Evolutionary conservation across 2,888 invertebrate genomes (phyloP).

Genomic region (Luffia ferchaultella): DNA sequence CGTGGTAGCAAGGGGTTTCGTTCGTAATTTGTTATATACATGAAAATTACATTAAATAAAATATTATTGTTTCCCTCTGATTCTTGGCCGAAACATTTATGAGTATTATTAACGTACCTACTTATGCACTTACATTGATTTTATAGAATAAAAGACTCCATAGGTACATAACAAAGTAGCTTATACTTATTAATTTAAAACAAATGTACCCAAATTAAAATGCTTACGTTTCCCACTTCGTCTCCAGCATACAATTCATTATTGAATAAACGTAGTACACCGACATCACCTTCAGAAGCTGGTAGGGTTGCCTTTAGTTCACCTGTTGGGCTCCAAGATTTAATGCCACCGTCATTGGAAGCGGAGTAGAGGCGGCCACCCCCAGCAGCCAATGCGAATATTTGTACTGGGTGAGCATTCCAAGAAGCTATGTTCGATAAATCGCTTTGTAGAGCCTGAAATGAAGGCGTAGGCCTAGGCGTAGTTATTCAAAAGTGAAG

Average conservation of each 20-base stretch:
- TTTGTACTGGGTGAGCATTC: conserved; percentile 68
- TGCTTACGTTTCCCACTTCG: conserved; percentile 68
- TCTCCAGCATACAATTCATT: conserved; percentile 68
- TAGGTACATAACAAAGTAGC: too few relatives aligned
- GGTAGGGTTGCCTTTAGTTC: conserved; percentile 37
- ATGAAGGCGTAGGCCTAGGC: conserved; percentile 1
- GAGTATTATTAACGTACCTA: too few relatives aligned
- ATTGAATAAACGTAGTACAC: conserved; percentile 29
- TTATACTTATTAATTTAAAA: too few relatives aligned
- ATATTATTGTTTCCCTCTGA: too few relatives aligned
- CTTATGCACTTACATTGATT: too few relatives aligned
- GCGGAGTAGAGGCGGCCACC: conserved; percentile 63
- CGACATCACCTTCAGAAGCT: conserved; percentile 45
- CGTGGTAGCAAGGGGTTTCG: too few relatives aligned
- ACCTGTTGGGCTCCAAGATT: conserved; percentile 57
- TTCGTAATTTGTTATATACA: too few relatives aligned
- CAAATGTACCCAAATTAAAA: too few relatives aligned
- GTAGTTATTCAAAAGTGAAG: not conserved
- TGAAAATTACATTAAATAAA: too few relatives aligned
- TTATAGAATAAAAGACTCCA: too few relatives aligned
- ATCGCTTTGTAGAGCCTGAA: conserved; percentile 36
- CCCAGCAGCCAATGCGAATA: conserved; percentile 65
- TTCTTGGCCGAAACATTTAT: too few relatives aligned
- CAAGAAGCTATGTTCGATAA: conserved; percentile 43
- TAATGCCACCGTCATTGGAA: conserved; percentile 71